Evolutionary conservation across 2,888 invertebrate species (phyloP), one percentile per base, ranked within the genome.

Genomic region (Prosopocoilus inquinatus): DNA sequence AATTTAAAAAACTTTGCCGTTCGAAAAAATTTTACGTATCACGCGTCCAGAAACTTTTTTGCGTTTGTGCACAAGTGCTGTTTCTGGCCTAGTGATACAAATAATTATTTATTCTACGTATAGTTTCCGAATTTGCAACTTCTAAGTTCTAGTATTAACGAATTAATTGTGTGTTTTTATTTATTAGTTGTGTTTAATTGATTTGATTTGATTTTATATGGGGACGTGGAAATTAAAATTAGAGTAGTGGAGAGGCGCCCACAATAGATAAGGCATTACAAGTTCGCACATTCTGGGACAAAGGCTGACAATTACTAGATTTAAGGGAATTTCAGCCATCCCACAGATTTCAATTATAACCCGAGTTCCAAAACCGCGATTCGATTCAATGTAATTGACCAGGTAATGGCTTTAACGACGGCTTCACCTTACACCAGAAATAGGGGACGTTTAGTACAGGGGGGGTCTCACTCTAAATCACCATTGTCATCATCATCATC

Each of bases 261-360:
- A 61, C 59, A 63, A 64, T 61, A 57, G 64, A 47, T 53, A 63
- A 61, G 54, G 64, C 54, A 66, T 66, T 66, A 64, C 63, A 61
- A 58, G 60, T 64, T 64, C 62, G 60, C 62, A 62, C 60, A 58
- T 60, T 60, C 60, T 58, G 47, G 51, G 53, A 53, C 53, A 57
- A 53, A 57, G 53, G 50, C 73, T 71, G 73, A 75, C 75, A 75
- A 75, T 76, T 75, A 74, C 73, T 71, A 72, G 73, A 73, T 75
- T 75, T 73, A 73, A 72, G 74, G 73, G 75, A 75, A 76, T 76
- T 75, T 71, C 72, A 72, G 69, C 71, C 68, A 75, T 75, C 71
- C 76, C 72, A 72, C 74, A 73, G 75, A 75, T 76, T 77, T 76
- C 76, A 76, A 77, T 77, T 76, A 76, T 77, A 75, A 75, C 70